Evolutionary conservation across 2,888 invertebrate species (phyloP).

Genomic region (Cyclophora albipunctata): DNA sequence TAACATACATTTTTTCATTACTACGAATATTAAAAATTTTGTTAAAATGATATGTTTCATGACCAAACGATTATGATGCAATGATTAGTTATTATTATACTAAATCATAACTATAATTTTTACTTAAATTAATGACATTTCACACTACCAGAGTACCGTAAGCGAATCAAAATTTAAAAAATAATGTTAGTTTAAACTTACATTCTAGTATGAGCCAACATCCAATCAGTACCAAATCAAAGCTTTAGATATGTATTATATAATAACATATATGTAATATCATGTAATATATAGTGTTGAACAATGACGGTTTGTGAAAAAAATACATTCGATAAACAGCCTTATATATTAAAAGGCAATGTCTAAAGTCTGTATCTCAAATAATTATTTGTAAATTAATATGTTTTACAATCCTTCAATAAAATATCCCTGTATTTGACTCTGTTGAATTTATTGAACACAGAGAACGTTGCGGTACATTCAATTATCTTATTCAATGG

Average conservation of each 20-base stretch:
- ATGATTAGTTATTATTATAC: slow-evolving; percentile 40
- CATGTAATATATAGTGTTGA: slow-evolving; percentile 21
- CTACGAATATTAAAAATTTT: slow-evolving; percentile 24
- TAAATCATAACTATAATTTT: slow-evolving; percentile 28
- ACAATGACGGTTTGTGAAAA: slow-evolving; percentile 26
- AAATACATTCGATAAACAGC: slow-evolving; percentile 25
- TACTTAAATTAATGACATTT: slow-evolving; percentile 27
- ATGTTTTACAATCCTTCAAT: slow-evolving; percentile 45
- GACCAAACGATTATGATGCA: slow-evolving; percentile 52
- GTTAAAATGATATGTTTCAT: slow-evolving; percentile 57
- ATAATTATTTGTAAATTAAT: slow-evolving; percentile 33
- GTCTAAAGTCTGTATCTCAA: slow-evolving; percentile 12
- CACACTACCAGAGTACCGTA: slow-evolving; percentile 44
- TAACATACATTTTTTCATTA: slow-evolving; percentile 19
- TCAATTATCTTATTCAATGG: slow-evolving; percentile 34
- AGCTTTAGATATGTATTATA: slow-evolving; percentile 50
- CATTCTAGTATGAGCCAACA: slow-evolving; percentile 55
- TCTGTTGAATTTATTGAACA: slow-evolving; percentile 71
- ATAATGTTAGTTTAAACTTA: slow-evolving; percentile 38
- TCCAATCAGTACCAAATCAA: slow-evolving; percentile 70
- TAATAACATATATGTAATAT: too few relatives aligned
- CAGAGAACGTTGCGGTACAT: slow-evolving; percentile 46
- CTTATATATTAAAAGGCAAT: slow-evolving; percentile 22
- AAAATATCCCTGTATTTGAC: slow-evolving; percentile 74
- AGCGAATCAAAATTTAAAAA: slow-evolving; percentile 35